A percentile compares a stretch with the other conserved stretches of the same genome.
These are phyloP conservation scores for Acholoe squamosa DNA, from an alignment of 2,888 invertebrate species.

Conservation along the genomic window DNA sequence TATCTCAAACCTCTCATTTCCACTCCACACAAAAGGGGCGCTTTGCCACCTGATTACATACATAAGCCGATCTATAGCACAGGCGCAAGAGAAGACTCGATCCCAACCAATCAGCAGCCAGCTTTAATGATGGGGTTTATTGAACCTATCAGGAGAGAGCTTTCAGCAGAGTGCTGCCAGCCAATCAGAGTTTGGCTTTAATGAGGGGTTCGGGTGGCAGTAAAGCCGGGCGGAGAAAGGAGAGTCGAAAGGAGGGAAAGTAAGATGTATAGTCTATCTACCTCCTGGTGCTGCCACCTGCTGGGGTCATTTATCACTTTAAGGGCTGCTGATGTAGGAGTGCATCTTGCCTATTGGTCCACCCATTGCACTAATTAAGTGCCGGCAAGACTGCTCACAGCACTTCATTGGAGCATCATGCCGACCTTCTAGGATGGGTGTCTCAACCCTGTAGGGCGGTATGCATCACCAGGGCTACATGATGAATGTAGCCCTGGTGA, in stretches of 20 bases:
- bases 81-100: not conserved
- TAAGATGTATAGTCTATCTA: not conserved
- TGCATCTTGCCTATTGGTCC: too few species aligned
- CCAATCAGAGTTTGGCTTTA: constrained; percentile 1
- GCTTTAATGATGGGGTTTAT: not conserved
- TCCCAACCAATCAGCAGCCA: constrained; percentile 19
- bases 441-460: too few species aligned
- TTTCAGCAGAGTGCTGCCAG: not conserved
- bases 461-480: too few species aligned
- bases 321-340: too few species aligned
- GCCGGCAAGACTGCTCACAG: too few species aligned
- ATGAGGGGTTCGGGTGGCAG: not conserved
- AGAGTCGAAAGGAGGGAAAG: not conserved
- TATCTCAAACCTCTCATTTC: not conserved
- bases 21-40: not conserved
- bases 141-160: not conserved
- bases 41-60: not conserved
- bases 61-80: not conserved
- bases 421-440: too few species aligned
- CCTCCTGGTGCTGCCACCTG: too few species aligned
- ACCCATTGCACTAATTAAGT: too few species aligned
- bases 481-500: too few species aligned
- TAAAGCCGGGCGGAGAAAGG: not conserved
- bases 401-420: too few species aligned
- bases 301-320: too few species aligned